Evolutionary conservation across 2,888 invertebrate species (phyloP).

Genomic region (Lithophane leautieri): DNA sequence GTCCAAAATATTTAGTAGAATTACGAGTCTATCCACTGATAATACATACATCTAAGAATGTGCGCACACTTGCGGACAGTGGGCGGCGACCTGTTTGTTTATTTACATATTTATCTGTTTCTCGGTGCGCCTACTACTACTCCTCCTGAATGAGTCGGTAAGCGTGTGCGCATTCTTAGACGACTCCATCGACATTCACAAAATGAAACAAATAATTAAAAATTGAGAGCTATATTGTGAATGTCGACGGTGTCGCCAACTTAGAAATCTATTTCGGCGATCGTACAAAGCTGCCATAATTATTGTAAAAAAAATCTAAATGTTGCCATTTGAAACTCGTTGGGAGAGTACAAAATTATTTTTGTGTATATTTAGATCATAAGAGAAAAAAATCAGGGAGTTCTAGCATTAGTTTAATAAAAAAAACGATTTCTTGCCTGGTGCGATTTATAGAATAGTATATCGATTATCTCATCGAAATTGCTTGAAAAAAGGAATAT

Average conservation of each 20-base stretch:
- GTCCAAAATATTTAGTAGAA: slow-evolving; percentile 65
- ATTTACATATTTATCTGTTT: slow-evolving; percentile 49
- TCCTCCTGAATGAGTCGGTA: slow-evolving; percentile 6
- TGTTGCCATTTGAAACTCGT: slow-evolving; percentile 89
- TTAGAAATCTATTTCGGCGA: slow-evolving; percentile 72
- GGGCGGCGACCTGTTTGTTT: slow-evolving; percentile 31
- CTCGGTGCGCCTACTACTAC: slow-evolving; percentile 27
- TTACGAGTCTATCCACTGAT: slow-evolving; percentile 66
- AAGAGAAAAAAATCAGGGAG: slow-evolving; percentile 90
- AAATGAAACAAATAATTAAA: slow-evolving; percentile 40
- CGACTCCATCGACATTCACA: slow-evolving; percentile 32
- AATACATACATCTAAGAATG: slow-evolving; percentile 45
- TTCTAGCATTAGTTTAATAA: slow-evolving; percentile 83
- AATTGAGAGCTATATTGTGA: slow-evolving; percentile 60
- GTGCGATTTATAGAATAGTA: slow-evolving; percentile 81
- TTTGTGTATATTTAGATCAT: slow-evolving; percentile 88
- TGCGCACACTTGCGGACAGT: slow-evolving; percentile 16
- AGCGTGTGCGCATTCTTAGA: slow-evolving; percentile 49
- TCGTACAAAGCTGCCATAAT: slow-evolving; percentile 87
- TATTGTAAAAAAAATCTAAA: slow-evolving; percentile 77
- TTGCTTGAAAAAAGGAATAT: slow-evolving; percentile 68
- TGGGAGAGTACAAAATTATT: slow-evolving; percentile 90
- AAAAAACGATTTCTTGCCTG: slow-evolving; percentile 86
- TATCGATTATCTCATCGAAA: slow-evolving; percentile 73
- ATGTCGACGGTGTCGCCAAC: slow-evolving; percentile 54